phyloP scores from a whole-genome alignment of 2,113 vertebrate genomes.

The Oxyruncus cristatus region DNA sequence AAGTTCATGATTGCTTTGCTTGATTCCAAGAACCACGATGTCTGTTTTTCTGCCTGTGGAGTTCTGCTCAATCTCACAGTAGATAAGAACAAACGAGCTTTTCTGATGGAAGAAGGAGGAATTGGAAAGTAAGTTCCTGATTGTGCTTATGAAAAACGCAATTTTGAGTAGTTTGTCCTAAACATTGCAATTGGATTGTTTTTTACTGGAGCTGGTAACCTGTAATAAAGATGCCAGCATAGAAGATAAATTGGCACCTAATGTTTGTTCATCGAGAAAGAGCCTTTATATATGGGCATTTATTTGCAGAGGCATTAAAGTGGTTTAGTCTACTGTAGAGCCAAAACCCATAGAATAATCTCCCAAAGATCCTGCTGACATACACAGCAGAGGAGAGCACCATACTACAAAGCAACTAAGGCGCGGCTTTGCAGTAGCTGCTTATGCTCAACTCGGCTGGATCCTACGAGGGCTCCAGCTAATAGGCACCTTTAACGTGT shows the following conservation, averaged over 20 bases:
- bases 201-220: not conserved
- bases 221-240: not conserved
- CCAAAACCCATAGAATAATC: not conserved
- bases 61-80: constrained; percentile 91
- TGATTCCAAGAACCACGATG: constrained; percentile 85
- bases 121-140: constrained; percentile 82
- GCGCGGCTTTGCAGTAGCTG: not conserved
- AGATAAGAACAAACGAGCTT: constrained; percentile 69
- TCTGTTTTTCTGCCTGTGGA: constrained; percentile 93
- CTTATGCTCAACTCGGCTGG: not conserved
- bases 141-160: not conserved
- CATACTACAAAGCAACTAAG: not conserved
- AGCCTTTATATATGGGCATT: not conserved
- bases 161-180: not conserved
- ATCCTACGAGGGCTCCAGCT: rapidly evolving
- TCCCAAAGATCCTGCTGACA: not conserved
- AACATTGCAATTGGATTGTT: not conserved
- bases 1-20: constrained; percentile 86
- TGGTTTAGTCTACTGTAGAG: not conserved
- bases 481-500: not conserved
- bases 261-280: not conserved
- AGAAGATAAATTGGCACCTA: not conserved
- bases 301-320: not conserved
- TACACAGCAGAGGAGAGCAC: not conserved
- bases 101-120: constrained; percentile 80